Base-by-base conservation (phyloP, 2,113 vertebrate species). In the Crotalus helleri region DNA sequence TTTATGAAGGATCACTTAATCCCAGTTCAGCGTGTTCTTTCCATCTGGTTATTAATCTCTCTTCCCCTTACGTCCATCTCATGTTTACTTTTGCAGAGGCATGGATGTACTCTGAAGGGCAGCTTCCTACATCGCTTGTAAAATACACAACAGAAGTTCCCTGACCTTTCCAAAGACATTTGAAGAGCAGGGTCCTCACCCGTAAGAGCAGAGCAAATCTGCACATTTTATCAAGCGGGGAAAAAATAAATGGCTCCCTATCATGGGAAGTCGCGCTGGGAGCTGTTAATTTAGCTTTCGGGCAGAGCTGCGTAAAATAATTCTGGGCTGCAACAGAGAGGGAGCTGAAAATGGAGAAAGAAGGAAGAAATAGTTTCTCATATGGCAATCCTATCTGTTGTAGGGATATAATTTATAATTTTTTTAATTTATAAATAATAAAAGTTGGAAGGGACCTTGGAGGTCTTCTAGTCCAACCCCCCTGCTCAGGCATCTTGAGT, bases 131-230 rank as follows among this genome's bases (percentile, higher is more conserved):
- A 92, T 91, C 85, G 95, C 93, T 93, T 91, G 92, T 93, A 95
- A 94, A 92, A 93, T 55, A 90, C 21, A 23, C 94, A 94, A 94
- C 94, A 93, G 95, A 94, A 94, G 96, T 96, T 95, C 59, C 29
- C 3, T 96, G 96, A 96, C 95, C 96, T 97, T 96, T 90, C 94
- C 61, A 64, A 93, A 95, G 95, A 93, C 96, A 93, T 89, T 21
- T 91, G 81, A 87, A 90, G 95, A 91, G 93, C 58, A 9, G 92
- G 92, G 54, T 91, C n/a, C 74, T 96, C 53, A 53, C 64, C 87
- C 96, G 93, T 91, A 95, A 95, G 95, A 94, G 89, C 23, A 91
- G 88, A 93, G 93, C 87, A 87, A 58, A 91, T 94, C 93, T 93
- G 92, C 90, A 90, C 0, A 26, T 81, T 92, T 93, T 95, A 91